Evolutionary conservation across 2,888 invertebrate species (phyloP), one percentile per base, ranked within the genome.

Genomic region (Sinotaia quadrata): DNA sequence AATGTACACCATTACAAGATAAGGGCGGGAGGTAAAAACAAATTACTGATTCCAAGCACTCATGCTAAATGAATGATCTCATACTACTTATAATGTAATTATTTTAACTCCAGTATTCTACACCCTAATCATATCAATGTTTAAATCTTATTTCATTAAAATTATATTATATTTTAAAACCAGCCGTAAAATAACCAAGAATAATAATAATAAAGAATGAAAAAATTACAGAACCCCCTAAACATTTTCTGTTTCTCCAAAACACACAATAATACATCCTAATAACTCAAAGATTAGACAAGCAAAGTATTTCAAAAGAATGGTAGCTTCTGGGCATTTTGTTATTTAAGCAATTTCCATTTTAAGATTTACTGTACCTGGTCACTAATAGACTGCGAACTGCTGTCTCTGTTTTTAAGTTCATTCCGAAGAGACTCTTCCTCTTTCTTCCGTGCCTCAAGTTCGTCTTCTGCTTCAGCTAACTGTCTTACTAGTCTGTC

Each of bases 401-500:
- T 52, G 67, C 69, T 69, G 37, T 52, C 61, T 37, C 52, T 60
- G 66, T 51, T 61, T 3, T 37, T 52, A 24, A 69, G 62, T 31
- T 63, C 52, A 37, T 37, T 44, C 24, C 15, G 44, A n/a, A 44
- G 54, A 10, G 36, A 52, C 15, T 60, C 33, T n/a, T 61, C 37
- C 36, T 82, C 78, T 29, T 75, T 56, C 58, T 82, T 78, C 18
- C 77, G 74, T 47, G 79, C 76, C 34, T 79, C 79, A 27, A 57
- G 79, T 4, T 82, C 73, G 24, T 85, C 86, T 68, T 87, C 87
- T 56, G 78, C 79, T 27, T 78, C 77, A 15, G 83, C 80, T 36
- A 87, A 66, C 63, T 87, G 79, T 51, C 71, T 69, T 7, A 86
- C 72, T 12, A 87, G 74, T 71, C 82, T 83, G 36, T 87, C 82